Percentiles rank a stretch among this genome's conserved stretches.
Conservation (phyloP, 1,140 invertebrate genomes). For the Eupeodes corollae region DNA sequence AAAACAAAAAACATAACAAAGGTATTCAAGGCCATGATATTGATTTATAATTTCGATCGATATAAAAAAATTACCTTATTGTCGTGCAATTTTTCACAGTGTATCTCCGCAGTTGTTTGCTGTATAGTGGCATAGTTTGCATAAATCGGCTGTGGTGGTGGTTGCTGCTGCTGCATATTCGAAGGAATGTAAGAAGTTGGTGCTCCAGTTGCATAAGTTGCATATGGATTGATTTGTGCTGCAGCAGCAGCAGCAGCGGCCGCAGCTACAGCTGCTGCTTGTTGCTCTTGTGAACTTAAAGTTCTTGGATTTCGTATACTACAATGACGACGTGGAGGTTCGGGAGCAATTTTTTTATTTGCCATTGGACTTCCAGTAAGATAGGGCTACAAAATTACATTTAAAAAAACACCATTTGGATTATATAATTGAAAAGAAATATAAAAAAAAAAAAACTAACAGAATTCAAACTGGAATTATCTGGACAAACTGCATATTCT, state of each 20-base stretch:
- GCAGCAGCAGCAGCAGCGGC: constrained; percentile 4
- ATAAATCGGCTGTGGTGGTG: constrained; percentile 37
- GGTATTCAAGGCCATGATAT: too few relatives aligned
- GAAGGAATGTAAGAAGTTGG: neutral
- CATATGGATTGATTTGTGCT: constrained; percentile 23
- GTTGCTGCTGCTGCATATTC: constrained; percentile 10
- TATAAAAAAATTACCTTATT: constrained; percentile 19
- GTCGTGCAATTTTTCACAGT: constrained; percentile 39
- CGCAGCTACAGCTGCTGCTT: constrained; percentile 1
- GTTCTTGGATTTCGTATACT: constrained; percentile 38
- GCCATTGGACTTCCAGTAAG: constrained; percentile 47
- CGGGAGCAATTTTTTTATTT: constrained; percentile 65
- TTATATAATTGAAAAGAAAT: neutral
- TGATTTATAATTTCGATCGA: too few relatives aligned
- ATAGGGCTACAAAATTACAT: constrained; percentile 20
- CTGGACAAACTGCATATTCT: constrained; percentile 23
- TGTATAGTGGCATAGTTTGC: constrained; percentile 42
- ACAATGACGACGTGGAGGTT: constrained; percentile 70
- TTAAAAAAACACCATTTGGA: neutral
- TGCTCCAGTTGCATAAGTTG: constrained; percentile 6
- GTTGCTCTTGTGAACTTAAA: constrained; percentile 15
- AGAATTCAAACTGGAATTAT: constrained; percentile 5
- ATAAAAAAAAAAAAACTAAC: neutral
- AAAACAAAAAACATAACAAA: too few relatives aligned
- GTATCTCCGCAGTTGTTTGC: constrained; percentile 52